These are phyloP conservation scores for Synanthedon andrenaeformis DNA, from an alignment of 2,888 invertebrate species.

Conservation along the genomic window DNA sequence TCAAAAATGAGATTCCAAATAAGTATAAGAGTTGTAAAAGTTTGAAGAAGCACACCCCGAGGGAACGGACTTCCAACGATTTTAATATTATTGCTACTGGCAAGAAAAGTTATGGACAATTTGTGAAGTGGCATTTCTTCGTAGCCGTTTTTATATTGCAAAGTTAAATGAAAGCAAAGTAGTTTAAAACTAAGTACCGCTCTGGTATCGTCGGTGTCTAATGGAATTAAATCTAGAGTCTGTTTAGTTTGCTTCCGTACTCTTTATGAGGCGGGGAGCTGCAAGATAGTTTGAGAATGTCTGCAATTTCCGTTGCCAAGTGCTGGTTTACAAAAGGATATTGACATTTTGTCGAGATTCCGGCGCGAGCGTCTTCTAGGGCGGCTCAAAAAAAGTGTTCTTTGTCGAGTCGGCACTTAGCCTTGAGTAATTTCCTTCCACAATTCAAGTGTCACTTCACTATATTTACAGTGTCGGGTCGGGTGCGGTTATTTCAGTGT, in stretches of 20 bases:
- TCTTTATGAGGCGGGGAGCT: constrained; percentile 7
- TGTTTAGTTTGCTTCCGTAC: constrained; percentile 15
- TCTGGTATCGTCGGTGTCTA: constrained; percentile 25
- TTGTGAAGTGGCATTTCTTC: constrained; percentile 30
- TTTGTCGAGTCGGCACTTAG: constrained; percentile 25
- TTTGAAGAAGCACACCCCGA: not conserved
- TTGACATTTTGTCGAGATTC: constrained; percentile 24
- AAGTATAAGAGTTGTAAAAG: not conserved
- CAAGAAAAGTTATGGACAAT: constrained; percentile 28
- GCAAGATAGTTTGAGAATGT: constrained; percentile 8
- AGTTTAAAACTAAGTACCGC: constrained; percentile 30
- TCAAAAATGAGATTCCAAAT: not conserved
- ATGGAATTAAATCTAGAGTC: constrained; percentile 36
- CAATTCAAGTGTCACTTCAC: constrained; percentile 31
- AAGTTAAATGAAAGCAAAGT: constrained; percentile 42
- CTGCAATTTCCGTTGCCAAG: constrained; percentile 12
- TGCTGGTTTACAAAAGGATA: constrained; percentile 14
- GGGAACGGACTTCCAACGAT: constrained; percentile 7
- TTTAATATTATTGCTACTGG: constrained; percentile 13
- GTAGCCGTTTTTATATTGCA: constrained; percentile 31
- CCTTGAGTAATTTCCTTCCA: constrained; percentile 42
- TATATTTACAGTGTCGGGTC: constrained; percentile 16
- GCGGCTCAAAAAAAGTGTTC: constrained; percentile 22
- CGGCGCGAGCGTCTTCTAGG: constrained; percentile 11
- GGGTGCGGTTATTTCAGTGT: constrained; percentile 11